These are phyloP conservation scores for Dryococelus australis DNA, from an alignment of 2,888 invertebrate species.

Conservation along the genomic window DNA sequence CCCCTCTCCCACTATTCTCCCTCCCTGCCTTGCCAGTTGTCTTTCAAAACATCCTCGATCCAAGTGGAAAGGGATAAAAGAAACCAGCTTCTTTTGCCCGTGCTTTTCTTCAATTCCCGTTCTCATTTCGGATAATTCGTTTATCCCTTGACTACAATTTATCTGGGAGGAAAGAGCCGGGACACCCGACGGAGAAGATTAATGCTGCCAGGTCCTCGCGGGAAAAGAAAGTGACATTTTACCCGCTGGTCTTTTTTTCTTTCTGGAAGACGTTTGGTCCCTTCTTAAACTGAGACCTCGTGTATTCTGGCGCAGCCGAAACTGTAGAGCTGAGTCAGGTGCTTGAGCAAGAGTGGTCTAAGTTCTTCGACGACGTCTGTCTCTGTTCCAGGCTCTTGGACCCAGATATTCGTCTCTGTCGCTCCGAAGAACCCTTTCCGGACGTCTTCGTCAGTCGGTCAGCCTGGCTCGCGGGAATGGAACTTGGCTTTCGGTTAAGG, in stretches of 20 bases:
- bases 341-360: neutral
- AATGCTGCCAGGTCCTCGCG: neutral
- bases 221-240: neutral
- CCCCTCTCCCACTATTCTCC: neutral
- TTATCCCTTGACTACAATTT: neutral
- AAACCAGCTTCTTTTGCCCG: neutral
- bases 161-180: neutral
- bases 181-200: neutral
- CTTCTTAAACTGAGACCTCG: neutral
- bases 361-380: neutral
- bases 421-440: neutral
- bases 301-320: neutral
- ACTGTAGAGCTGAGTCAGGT: neutral
- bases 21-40: neutral
- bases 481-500: neutral
- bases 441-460: neutral
- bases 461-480: neutral
- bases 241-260: neutral
- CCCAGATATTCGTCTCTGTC: neutral
- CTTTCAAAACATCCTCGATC: neutral
- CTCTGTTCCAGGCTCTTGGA: neutral
- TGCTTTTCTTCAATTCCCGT: constrained; percentile 16
- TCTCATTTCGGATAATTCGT: constrained; percentile 16
- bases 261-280: neutral
- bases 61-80: neutral